Evolutionary conservation across 2,888 invertebrate species (phyloP).

Genomic region (Mythimna pallens): DNA sequence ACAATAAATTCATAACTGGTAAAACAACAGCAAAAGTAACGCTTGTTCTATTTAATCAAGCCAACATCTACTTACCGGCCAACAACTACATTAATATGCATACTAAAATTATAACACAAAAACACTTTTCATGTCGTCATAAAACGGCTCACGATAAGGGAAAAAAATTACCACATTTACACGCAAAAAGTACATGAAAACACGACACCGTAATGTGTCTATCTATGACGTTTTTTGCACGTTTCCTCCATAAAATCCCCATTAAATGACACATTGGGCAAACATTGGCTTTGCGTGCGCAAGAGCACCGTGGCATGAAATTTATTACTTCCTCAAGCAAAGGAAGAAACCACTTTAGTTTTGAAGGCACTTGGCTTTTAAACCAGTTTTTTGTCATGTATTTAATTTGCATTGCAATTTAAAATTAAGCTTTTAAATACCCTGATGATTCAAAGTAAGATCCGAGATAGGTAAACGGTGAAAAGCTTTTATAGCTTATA

Average conservation of each 20-base stretch:
- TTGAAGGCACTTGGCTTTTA: slow-evolving; percentile 48
- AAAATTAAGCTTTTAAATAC: slow-evolving; percentile 46
- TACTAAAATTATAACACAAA: slow-evolving; percentile 48
- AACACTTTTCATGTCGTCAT: slow-evolving; percentile 54
- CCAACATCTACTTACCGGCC: slow-evolving; percentile 10
- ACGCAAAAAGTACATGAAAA: slow-evolving; percentile 55
- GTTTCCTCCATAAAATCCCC: slow-evolving; percentile 66
- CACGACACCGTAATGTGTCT: slow-evolving; percentile 52
- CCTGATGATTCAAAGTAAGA: slow-evolving; percentile 34
- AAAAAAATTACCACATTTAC: slow-evolving; percentile 47
- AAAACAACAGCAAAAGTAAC: neutral
- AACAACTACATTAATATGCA: slow-evolving; percentile 30
- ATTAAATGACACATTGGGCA: slow-evolving; percentile 60
- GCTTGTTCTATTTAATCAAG: slow-evolving; percentile 11
- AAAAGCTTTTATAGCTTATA: neutral
- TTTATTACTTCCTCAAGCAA: slow-evolving; percentile 66
- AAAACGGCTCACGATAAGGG: slow-evolving; percentile 57
- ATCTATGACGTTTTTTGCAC: slow-evolving; percentile 63
- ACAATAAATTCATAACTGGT: neutral
- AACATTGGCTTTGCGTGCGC: slow-evolving; percentile 54
- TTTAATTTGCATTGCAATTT: slow-evolving; percentile 47
- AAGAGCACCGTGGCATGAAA: slow-evolving; percentile 52
- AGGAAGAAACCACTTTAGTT: slow-evolving; percentile 63
- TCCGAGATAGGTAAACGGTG: slow-evolving; percentile 20
- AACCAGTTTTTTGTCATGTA: slow-evolving; percentile 41